phyloP scores from a whole-genome alignment of 2,797 vertebrate genomes.

The Acrossocheilus fasciatus region DNA sequence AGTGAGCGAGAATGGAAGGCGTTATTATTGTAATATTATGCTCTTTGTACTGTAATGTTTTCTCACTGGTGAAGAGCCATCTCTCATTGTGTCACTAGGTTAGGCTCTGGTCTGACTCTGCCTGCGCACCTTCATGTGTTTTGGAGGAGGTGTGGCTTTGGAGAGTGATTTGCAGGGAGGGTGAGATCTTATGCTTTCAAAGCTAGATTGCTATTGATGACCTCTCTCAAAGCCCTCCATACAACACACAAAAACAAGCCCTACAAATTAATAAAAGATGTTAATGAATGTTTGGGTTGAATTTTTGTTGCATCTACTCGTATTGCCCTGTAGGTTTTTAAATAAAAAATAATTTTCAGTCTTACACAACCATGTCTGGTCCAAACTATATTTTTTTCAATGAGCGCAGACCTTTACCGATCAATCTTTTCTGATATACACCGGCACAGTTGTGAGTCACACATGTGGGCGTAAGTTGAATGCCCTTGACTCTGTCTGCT shows the following conservation, averaged over 20 bases:
- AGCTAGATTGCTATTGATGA: too few relatives aligned
- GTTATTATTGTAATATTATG: background rate
- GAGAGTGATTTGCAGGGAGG: too few relatives aligned
- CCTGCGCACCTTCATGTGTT: background rate
- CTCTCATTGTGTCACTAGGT: background rate
- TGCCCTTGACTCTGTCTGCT: conserved; percentile 39
- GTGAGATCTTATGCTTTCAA: too few relatives aligned
- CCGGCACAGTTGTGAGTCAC: conserved; percentile 36
- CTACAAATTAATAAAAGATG: background rate
- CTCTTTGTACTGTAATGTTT: background rate
- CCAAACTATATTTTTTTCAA: conserved; percentile 3
- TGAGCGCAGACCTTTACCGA: background rate
- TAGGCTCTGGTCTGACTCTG: background rate
- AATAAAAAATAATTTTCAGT: background rate
- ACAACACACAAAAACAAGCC: background rate
- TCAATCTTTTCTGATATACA: conserved; percentile 13
- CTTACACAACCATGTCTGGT: background rate
- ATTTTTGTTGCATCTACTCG: background rate
- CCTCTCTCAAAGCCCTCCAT: background rate
- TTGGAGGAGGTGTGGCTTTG: background rate
- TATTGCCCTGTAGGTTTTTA: background rate
- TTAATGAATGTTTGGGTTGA: background rate
- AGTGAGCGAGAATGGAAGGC: background rate
- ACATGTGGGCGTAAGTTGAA: conserved; percentile 38
- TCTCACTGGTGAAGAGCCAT: background rate